phyloP scores from a whole-genome alignment of 2,888 invertebrate species.

The Idaea aversata region DNA sequence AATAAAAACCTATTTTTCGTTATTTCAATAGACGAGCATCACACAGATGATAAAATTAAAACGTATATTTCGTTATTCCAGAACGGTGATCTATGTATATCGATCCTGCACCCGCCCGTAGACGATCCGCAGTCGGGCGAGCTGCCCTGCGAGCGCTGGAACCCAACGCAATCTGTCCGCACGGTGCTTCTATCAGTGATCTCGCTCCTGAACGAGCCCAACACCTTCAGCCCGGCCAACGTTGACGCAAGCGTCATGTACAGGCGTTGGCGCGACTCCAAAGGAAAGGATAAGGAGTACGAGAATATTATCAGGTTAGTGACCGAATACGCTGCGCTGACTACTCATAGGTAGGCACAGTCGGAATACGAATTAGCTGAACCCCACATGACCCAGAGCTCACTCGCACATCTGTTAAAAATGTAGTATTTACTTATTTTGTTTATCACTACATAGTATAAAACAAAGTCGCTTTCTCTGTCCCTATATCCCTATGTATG shows the following conservation, averaged over 20 bases:
- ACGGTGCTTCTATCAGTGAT: constrained; percentile 99
- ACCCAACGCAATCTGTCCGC: constrained; percentile 99
- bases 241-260: constrained; percentile 99
- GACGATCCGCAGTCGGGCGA: constrained; percentile 99
- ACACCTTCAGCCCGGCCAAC: constrained; percentile 99
- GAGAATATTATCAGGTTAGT: constrained; percentile 95
- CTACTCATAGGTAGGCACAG: neutral
- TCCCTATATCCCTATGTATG: no score
- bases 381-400: no score
- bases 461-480: no score
- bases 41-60: neutral
- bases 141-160: constrained; percentile 99
- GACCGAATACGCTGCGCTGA: neutral
- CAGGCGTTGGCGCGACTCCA: constrained; percentile 98
- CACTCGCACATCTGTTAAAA: no score
- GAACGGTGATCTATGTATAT: constrained; percentile 99
- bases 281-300: constrained; percentile 99
- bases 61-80: constrained; percentile 59
- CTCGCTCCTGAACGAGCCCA: constrained; percentile 98
- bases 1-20: no score
- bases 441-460: no score
- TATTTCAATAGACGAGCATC: no score
- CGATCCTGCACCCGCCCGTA: constrained; percentile 98
- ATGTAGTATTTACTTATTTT: no score
- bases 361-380: no score